phyloP scores from a whole-genome alignment of 64 coral and sea anemone species.

The Exaiptasia diaphana region DNA sequence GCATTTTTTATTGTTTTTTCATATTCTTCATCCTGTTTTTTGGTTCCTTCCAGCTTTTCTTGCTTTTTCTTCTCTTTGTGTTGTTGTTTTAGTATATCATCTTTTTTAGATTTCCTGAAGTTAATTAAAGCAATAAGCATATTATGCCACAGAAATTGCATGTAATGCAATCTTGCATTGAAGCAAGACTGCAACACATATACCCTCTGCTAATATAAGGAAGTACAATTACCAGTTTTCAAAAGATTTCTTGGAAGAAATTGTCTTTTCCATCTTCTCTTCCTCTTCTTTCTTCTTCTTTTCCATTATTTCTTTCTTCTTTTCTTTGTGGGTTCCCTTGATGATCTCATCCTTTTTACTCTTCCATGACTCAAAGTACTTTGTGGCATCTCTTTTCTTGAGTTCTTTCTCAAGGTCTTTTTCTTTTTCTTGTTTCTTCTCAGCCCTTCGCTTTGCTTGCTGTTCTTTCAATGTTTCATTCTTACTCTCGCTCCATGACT shows the following conservation, averaged over 20 bases:
- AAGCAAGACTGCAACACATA: too few species aligned
- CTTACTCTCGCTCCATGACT: constrained; percentile 73
- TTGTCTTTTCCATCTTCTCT: constrained; percentile 69
- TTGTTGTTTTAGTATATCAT: constrained; percentile 65
- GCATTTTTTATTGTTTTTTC: constrained; percentile 68
- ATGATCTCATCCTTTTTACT: constrained; percentile 66
- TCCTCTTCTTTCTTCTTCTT: constrained; percentile 61
- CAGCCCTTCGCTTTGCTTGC: constrained; percentile 45
- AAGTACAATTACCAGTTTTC: constrained; percentile 72
- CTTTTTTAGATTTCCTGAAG: constrained; percentile 74
- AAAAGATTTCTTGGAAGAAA: constrained; percentile 55
- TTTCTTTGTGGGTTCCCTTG: constrained; percentile 59
- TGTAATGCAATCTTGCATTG: not conserved
- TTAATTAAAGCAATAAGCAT: not conserved
- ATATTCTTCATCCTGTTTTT: constrained; percentile 68
- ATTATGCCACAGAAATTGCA: not conserved
- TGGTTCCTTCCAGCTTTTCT: constrained; percentile 18
- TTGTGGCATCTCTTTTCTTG: constrained; percentile 60
- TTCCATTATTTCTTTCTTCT: constrained; percentile 23
- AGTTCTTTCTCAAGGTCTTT: constrained; percentile 62
- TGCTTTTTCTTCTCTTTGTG: constrained; percentile 63
- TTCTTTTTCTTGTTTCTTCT: constrained; percentile 67
- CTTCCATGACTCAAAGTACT: constrained; percentile 84
- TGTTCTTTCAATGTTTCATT: constrained; percentile 54
- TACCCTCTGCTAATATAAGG: too few species aligned